A percentile compares a stretch with the other conserved stretches of the same genome.
Evolutionary conservation across 2,113 vertebrate genomes (phyloP).

Genomic region (Phylloscopus trochilus): DNA sequence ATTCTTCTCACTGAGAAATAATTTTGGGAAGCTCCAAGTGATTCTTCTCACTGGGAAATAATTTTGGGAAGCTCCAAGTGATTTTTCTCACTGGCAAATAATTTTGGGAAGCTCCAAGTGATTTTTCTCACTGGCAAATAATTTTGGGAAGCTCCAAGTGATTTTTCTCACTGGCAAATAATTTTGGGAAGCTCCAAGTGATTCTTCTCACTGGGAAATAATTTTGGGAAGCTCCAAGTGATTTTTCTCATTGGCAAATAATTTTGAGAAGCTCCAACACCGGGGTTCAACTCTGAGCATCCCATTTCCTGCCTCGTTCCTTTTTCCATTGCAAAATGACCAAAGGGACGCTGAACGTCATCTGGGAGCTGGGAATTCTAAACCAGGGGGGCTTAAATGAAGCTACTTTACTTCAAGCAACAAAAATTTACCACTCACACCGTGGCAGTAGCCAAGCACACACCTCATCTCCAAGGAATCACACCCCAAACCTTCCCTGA

Average conservation of each 20-base stretch:
- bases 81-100: not conserved
- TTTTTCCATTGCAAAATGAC: not conserved
- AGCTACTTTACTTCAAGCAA: not conserved
- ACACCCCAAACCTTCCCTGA: not conserved
- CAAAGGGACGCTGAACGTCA: fast-evolving
- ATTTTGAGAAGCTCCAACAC: not conserved
- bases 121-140: not conserved
- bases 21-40: not conserved
- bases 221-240: not conserved
- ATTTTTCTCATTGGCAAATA: not conserved
- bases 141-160: not conserved
- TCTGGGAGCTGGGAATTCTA: not conserved
- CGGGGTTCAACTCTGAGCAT: not conserved
- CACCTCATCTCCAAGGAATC: not conserved
- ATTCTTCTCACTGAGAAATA: not conserved
- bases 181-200: not conserved
- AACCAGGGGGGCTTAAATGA: not conserved
- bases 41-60: not conserved
- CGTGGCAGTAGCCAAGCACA: fast-evolving
- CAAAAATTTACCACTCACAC: not conserved
- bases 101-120: not conserved
- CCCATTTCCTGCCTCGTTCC: not conserved
- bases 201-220: not conserved
- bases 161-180: too few relatives aligned
- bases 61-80: not conserved